phyloP scores from a whole-genome alignment of 2,797 vertebrate species.

The Mycteria americana region DNA sequence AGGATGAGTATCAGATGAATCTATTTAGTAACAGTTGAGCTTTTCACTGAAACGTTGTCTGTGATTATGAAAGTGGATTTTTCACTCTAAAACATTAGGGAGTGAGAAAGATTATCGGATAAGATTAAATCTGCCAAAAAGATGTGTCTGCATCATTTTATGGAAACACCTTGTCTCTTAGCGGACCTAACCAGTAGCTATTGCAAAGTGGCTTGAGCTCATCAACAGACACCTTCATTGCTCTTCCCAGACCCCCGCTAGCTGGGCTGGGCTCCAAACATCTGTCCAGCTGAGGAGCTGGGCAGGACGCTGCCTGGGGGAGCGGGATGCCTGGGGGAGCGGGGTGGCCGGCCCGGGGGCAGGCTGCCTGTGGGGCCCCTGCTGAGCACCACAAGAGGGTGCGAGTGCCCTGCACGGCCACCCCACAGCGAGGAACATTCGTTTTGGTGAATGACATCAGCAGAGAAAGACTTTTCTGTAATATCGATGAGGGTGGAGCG shows the following conservation, averaged over 20 bases:
- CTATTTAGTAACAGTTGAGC: rapidly evolving
- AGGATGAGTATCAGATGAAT: neutral
- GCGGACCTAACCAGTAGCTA: neutral
- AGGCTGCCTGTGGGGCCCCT: neutral
- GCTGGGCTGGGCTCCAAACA: neutral
- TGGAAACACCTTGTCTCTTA: neutral
- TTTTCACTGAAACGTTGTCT: neutral
- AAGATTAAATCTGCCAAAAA: neutral
- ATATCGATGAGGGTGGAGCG: rapidly evolving
- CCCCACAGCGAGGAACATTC: rapidly evolving
- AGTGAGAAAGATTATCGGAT: neutral
- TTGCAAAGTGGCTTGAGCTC: neutral
- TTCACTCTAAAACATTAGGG: neutral
- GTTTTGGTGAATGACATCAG: rapidly evolving
- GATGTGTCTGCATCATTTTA: too few species aligned
- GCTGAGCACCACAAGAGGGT: conserved; percentile 2
- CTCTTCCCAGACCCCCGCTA: neutral
- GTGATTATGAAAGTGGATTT: neutral
- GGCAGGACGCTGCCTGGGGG: neutral
- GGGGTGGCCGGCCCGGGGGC: rapidly evolving
- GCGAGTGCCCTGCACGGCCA: neutral
- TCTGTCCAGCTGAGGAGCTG: neutral
- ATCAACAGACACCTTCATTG: neutral
- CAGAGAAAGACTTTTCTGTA: neutral
- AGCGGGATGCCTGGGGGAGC: neutral